Conservation (phyloP, 1,140 invertebrate species). For the Diplogasteroides magnus region DNA sequence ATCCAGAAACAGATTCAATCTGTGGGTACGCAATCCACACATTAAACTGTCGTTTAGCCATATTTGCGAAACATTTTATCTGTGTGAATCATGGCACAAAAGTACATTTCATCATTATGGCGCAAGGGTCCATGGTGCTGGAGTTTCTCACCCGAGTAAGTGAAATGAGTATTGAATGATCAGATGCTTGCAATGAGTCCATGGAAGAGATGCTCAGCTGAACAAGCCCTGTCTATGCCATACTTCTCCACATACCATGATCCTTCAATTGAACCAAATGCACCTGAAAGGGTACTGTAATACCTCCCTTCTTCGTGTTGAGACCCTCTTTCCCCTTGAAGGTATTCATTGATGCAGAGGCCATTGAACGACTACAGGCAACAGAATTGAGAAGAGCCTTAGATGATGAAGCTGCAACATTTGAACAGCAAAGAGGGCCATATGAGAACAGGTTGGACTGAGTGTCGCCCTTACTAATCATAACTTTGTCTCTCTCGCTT, state of each 20-base stretch:
- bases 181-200: conserved; percentile 33
- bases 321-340: too few species aligned
- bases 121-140: too few species aligned
- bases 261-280: conserved; percentile 31
- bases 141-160: too few species aligned
- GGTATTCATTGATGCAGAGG: conserved; percentile 29
- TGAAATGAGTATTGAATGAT: too few species aligned
- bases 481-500: too few species aligned
- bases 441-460: conserved; percentile 29
- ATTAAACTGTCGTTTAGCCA: background rate
- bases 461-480: too few species aligned
- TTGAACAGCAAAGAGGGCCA: conserved; percentile 22
- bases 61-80: too few species aligned
- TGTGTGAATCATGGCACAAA: too few species aligned
- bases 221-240: conserved; percentile 38
- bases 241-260: conserved; percentile 39
- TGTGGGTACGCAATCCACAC: too few species aligned
- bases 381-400: conserved; percentile 19
- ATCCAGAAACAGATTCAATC: too few species aligned
- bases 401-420: conserved; percentile 26
- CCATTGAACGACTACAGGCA: conserved; percentile 26
- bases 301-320: too few species aligned
- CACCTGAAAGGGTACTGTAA: conserved; percentile 22
- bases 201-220: conserved; percentile 34
- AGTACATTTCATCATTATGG: too few species aligned